Evolutionary conservation across 2,113 vertebrate species (phyloP).

Genomic region (Aviceda subcristata): DNA sequence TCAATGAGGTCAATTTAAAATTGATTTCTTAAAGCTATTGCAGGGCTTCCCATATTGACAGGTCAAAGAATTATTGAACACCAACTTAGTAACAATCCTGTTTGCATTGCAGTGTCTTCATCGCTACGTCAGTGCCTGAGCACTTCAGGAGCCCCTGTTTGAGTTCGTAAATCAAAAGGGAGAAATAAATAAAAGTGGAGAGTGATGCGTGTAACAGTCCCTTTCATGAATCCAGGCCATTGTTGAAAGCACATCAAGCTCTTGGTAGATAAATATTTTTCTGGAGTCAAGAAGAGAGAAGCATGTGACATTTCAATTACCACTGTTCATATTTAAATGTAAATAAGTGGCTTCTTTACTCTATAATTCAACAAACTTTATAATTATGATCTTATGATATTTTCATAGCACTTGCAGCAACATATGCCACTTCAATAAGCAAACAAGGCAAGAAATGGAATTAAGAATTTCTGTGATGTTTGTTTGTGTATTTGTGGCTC

Average conservation of each 20-base stretch:
- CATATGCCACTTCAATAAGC: slow-evolving; percentile 62
- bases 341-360: slow-evolving; percentile 65
- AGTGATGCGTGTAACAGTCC: background rate
- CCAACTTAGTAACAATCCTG: background rate
- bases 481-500: slow-evolving; percentile 26
- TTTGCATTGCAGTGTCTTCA: background rate
- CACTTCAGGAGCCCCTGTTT: background rate
- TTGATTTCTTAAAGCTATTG: background rate
- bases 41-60: background rate
- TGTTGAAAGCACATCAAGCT: slow-evolving; percentile 39
- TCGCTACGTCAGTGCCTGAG: background rate
- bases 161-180: background rate
- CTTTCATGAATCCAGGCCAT: background rate
- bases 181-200: background rate
- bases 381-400: slow-evolving; percentile 66
- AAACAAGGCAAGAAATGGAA: slow-evolving; percentile 49
- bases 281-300: slow-evolving; percentile 45
- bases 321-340: slow-evolving; percentile 57
- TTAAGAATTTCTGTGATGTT: slow-evolving; percentile 49
- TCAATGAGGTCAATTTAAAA: slow-evolving; percentile 2
- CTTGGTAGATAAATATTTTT: slow-evolving; percentile 60
- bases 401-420: slow-evolving; percentile 57
- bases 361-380: slow-evolving; percentile 65
- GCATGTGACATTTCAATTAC: slow-evolving; percentile 49
- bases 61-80: background rate